These are phyloP conservation scores for Crenuchus spilurus DNA, from an alignment of 2,797 vertebrate genomes.

Conservation along the genomic window DNA sequence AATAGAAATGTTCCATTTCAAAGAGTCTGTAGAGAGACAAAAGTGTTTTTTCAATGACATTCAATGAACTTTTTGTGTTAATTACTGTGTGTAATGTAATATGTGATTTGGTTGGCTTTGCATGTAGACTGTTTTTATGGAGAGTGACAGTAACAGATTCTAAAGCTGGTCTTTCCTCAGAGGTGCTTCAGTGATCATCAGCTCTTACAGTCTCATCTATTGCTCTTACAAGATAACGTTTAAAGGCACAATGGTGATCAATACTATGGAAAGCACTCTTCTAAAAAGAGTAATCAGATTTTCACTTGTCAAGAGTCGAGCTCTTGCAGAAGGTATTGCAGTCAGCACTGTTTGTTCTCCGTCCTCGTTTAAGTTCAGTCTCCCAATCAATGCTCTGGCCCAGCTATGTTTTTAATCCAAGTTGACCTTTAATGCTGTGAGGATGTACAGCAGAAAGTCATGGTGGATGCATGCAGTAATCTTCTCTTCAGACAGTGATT, in stretches of 20 bases:
- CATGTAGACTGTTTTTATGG: neutral
- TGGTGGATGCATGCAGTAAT: neutral
- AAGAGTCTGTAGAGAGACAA: no score
- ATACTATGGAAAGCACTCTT: neutral
- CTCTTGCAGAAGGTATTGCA: neutral
- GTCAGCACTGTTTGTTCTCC: constrained; percentile 4
- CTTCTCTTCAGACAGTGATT: neutral
- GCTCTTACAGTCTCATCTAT: neutral
- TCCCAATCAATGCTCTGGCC: neutral
- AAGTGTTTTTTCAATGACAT: no score
- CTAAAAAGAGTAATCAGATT: neutral
- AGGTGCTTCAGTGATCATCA: neutral
- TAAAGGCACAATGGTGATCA: no score
- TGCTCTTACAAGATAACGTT: neutral
- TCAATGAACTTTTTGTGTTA: no score
- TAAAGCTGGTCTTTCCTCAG: neutral
- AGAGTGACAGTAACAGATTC: neutral
- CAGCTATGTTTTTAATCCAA: constrained; percentile 6
- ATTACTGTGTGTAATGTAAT: no score
- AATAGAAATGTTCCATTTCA: no score
- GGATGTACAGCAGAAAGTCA: neutral
- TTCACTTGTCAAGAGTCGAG: neutral
- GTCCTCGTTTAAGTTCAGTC: neutral
- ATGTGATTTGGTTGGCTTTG: neutral
- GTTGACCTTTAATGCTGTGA: constrained; percentile 20